These are phyloP conservation scores for Caenorhabditis angaria DNA, from an alignment of 2,888 invertebrate genomes.

Conservation along the genomic window DNA sequence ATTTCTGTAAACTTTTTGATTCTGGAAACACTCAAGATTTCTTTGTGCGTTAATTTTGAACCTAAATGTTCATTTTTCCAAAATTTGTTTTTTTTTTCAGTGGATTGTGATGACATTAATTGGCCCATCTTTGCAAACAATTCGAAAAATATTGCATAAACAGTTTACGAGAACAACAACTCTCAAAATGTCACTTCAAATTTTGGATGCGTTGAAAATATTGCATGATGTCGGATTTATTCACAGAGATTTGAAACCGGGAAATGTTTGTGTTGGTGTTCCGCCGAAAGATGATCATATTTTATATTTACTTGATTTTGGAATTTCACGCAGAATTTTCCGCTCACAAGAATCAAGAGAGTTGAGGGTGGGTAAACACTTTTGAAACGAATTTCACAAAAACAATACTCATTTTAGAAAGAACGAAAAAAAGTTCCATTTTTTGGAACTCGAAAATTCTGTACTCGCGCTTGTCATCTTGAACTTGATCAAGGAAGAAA, in stretches of 20 bases:
- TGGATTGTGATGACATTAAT: constrained; percentile 43
- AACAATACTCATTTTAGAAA: constrained; percentile 24
- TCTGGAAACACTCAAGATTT: constrained; percentile 15
- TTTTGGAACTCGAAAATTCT: constrained; percentile 36
- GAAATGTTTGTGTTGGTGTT: constrained; percentile 55
- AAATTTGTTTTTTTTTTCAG: constrained; percentile 15
- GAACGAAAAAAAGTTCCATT: constrained; percentile 28
- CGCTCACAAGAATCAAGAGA: constrained; percentile 10
- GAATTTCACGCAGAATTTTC: constrained; percentile 48
- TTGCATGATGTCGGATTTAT: constrained; percentile 43
- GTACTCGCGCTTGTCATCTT: constrained; percentile 31
- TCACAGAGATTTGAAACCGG: constrained; percentile 49
- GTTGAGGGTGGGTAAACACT: constrained; percentile 11
- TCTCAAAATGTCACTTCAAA: constrained; percentile 32
- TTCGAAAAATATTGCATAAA: constrained; percentile 22
- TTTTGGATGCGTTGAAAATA: constrained; percentile 10
- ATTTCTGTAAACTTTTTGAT: constrained; percentile 34
- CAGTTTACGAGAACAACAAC: constrained; percentile 26
- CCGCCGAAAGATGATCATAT: constrained; percentile 39
- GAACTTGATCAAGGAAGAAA: constrained; percentile 37
- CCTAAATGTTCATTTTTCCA: background rate
- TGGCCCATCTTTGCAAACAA: constrained; percentile 34
- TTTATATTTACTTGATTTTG: constrained; percentile 59
- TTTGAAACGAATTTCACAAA: no score
- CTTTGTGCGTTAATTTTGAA: constrained; percentile 12